Evolutionary conservation across 2,113 vertebrate genomes (phyloP), one percentile per base, ranked within the genome.

Genomic region (Protomyctophum bolini): DNA sequence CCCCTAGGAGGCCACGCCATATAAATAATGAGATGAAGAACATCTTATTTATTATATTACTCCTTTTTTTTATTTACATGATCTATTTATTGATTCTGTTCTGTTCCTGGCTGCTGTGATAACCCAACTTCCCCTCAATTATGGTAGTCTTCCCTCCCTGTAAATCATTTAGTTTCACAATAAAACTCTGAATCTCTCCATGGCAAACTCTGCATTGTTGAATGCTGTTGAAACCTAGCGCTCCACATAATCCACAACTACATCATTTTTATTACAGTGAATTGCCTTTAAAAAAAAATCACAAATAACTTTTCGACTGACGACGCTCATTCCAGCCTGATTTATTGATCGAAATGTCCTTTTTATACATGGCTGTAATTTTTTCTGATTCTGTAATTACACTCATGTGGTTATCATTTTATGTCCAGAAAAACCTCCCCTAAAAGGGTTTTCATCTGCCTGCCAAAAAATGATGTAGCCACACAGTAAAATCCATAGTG

Each of bases 401-500:
- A 50, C 71, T 87, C 78, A 80, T 87, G 83, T 87, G 83, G 83
- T 75, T 59, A 66, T 78, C 68, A 47, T 76, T 72, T 45, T 50
- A 11, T 56, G 66, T 73, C 75, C 72, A 68, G 33, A 46, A 71
- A 70, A 75, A 0, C 63, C 69, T 72, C 78, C 41, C 45, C 33
- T 41, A 6, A 70, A 73, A 47, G 48, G 21, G 47, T 54, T 63
- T 77, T 73, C 29, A 82, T 85, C 63, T 62, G 52, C 8, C 1
- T 76, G 81, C 86, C 86, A 87, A 70, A 62, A 77, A 66, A 70
- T 80, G 83, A 82, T 79, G 85, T 74, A 54, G 68, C 72, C 60
- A 49, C 66, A 56, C 56, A 14, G 33, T 41, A 41, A 41, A 41
- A 41, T 6, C 33, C 33, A 41, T 41, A 6, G 33, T 41, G 33